phyloP scores from a whole-genome alignment of 2,888 invertebrate genomes.

The Eupithecia subumbrata region DNA sequence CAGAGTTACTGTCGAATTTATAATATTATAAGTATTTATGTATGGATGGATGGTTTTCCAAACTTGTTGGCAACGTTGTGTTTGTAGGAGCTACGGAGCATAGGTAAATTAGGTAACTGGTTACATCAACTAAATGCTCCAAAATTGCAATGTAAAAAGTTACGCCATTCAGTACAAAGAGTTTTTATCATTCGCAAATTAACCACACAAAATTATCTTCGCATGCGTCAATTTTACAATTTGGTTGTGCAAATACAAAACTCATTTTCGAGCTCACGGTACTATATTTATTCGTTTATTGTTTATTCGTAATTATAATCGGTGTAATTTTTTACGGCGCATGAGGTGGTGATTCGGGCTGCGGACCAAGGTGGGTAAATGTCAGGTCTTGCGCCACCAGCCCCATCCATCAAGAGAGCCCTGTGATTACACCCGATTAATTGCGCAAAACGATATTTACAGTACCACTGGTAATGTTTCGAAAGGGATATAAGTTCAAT shows the following conservation, averaged over 20 bases:
- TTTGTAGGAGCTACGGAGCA: too few species aligned
- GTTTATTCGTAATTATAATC: constrained; percentile 48
- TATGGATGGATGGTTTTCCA: too few species aligned
- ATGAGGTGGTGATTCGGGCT: constrained; percentile 44
- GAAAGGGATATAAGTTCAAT: constrained; percentile 39
- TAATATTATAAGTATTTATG: too few species aligned
- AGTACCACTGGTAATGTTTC: constrained; percentile 38
- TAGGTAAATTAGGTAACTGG: too few species aligned
- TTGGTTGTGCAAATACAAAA: constrained; percentile 26
- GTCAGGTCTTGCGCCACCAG: constrained; percentile 42
- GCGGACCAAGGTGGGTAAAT: constrained; percentile 30
- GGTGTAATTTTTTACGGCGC: constrained; percentile 49
- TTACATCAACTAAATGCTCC: too few species aligned
- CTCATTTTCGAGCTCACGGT: constrained; percentile 10
- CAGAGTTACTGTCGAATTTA: too few species aligned
- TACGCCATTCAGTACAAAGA: background rate
- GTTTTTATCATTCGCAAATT: constrained; percentile 4
- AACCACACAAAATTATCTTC: background rate
- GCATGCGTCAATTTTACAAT: constrained; percentile 19
- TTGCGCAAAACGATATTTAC: constrained; percentile 46
- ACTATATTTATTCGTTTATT: constrained; percentile 1
- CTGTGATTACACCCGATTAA: constrained; percentile 59
- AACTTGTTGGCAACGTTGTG: background rate
- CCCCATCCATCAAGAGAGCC: constrained; percentile 55
- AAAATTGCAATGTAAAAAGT: background rate